Evolutionary conservation across 1,140 invertebrate genomes (phyloP).

Genomic region (Drosophila parabipectinata): DNA sequence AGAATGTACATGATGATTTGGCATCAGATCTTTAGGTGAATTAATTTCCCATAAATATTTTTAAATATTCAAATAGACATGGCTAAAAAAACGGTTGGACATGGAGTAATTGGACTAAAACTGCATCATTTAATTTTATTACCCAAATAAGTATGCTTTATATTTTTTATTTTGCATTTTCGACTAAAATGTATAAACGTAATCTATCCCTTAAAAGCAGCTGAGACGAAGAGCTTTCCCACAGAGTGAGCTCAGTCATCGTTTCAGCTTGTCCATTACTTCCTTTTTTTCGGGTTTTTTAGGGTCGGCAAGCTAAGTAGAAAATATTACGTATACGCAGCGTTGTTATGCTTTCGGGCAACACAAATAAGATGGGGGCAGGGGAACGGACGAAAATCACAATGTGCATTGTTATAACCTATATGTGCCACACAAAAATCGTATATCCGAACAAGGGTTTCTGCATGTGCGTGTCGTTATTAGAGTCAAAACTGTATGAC

Average conservation of each 20-base stretch:
- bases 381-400: conserved; percentile 33
- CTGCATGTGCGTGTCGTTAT: conserved; percentile 51
- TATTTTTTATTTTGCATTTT: conserved; percentile 10
- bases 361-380: conserved; percentile 27
- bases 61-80: neutral
- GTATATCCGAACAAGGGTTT: conserved; percentile 40
- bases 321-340: conserved; percentile 63
- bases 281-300: conserved; percentile 15
- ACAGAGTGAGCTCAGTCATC: conserved; percentile 8
- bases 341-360: conserved; percentile 36
- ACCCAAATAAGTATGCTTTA: neutral
- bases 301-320: conserved; percentile 48
- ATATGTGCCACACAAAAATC: conserved; percentile 43
- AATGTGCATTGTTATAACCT: conserved; percentile 57
- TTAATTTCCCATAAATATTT: neutral
- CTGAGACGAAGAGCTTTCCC: conserved; percentile 16
- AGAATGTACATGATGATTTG: neutral
- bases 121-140: neutral
- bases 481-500: conserved; percentile 66
- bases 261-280: conserved; percentile 23
- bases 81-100: too few species aligned
- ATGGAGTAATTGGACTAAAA: neutral
- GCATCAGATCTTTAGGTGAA: neutral
- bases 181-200: conserved; percentile 12
- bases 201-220: conserved; percentile 30